Percentiles rank a stretch among this genome's conserved stretches.
phyloP scores from a whole-genome alignment of 2,888 invertebrate genomes.

The Phoenoteleia sp. region DNA sequence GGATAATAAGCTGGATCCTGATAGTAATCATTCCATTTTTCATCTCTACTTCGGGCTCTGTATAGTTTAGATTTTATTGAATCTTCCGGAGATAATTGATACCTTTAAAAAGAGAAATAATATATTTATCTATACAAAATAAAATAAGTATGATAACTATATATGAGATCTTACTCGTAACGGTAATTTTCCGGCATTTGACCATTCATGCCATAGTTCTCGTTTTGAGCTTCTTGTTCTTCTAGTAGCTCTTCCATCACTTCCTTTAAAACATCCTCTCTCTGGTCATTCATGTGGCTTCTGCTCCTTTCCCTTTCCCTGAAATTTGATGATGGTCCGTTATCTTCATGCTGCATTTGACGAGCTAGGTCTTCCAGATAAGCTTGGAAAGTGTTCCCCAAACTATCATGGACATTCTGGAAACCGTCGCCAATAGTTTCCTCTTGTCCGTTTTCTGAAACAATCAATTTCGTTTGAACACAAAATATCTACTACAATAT shows the following conservation, averaged over 20 bases:
- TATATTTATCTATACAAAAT: too few species aligned
- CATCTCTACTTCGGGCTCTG: conserved; percentile 66
- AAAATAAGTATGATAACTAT: background rate
- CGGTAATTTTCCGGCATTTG: conserved; percentile 72
- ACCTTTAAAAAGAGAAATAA: conserved; percentile 17
- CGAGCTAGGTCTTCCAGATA: conserved; percentile 76
- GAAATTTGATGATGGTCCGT: conserved; percentile 80
- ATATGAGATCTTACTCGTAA: conserved; percentile 73
- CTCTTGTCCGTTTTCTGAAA: conserved; percentile 84
- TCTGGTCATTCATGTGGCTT: conserved; percentile 57
- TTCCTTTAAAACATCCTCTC: conserved; percentile 75
- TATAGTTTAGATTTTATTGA: conserved; percentile 61
- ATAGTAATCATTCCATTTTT: conserved; percentile 73
- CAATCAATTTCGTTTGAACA: too few species aligned
- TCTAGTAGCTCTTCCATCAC: conserved; percentile 73
- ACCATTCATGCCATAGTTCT: conserved; percentile 70
- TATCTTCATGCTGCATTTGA: conserved; percentile 61
- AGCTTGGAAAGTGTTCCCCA: conserved; percentile 79
- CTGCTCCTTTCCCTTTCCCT: conserved; percentile 82
- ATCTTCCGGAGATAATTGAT: conserved; percentile 1
- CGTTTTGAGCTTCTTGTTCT: conserved; percentile 68
- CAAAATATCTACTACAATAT: too few species aligned
- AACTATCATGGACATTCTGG: conserved; percentile 82
- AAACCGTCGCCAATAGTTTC: conserved; percentile 86
- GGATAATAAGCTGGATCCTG: conserved; percentile 74